Percentiles rank a stretch among this genome's conserved stretches.
Evolutionary conservation across 2,113 vertebrate genomes (phyloP).

Genomic region (Eurystomus gularis): DNA sequence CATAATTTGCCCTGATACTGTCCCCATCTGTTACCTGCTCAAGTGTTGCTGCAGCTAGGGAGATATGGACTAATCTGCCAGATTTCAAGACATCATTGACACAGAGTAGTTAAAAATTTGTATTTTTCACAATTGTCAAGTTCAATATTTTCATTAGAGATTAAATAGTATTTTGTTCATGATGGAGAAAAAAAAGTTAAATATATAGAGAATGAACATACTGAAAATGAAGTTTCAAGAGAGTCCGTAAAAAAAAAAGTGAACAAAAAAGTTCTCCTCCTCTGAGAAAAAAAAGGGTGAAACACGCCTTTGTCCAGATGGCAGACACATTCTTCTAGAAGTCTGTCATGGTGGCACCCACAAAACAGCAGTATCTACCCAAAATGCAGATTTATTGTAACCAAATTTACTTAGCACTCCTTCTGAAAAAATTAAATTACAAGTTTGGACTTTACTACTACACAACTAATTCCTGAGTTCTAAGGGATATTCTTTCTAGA

Average conservation of each 20-base stretch:
- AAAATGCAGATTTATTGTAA: too few relatives aligned
- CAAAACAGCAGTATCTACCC: too few relatives aligned
- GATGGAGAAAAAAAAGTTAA: not conserved
- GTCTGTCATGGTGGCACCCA: too few relatives aligned
- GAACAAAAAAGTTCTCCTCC: not conserved
- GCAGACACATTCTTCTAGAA: not conserved
- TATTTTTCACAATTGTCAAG: not conserved
- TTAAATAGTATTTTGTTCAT: not conserved
- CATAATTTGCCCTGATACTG: not conserved
- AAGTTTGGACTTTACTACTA: too few relatives aligned
- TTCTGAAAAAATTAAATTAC: too few relatives aligned
- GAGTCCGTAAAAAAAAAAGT: not conserved
- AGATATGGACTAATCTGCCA: not conserved
- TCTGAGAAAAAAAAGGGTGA: not conserved
- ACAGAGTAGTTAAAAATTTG: not conserved
- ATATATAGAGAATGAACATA: not conserved
- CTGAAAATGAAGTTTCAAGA: not conserved
- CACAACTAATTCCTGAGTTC: too few relatives aligned
- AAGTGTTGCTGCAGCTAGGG: not conserved
- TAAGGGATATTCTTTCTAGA: too few relatives aligned
- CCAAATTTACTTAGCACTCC: too few relatives aligned
- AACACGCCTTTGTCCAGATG: not conserved
- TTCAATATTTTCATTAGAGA: not conserved
- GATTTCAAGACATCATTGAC: not conserved
- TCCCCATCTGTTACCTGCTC: not conserved